A percentile compares a stretch with the other conserved stretches of the same genome.
Conservation (phyloP, 2,888 invertebrate genomes). For the Campoplex capitator region DNA sequence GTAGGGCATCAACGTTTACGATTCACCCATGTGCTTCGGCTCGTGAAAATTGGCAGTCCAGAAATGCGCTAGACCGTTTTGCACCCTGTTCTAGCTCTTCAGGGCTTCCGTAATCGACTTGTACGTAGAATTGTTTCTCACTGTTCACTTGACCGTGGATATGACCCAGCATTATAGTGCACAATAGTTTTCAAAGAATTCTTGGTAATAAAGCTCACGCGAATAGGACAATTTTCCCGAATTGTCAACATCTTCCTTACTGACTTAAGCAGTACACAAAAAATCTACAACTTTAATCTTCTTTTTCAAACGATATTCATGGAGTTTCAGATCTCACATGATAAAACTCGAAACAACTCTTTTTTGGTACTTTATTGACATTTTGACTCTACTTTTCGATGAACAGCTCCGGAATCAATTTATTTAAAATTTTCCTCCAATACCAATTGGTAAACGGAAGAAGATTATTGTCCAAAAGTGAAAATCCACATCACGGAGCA, state of each 20-base stretch:
- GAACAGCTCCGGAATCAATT: neutral
- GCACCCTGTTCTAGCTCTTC: conserved; percentile 13
- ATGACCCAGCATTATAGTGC: neutral
- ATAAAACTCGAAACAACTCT: no score
- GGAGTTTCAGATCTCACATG: no score
- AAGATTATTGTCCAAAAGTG: neutral
- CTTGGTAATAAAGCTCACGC: neutral
- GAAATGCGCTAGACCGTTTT: conserved; percentile 14
- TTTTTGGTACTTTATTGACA: no score
- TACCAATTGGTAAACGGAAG: neutral
- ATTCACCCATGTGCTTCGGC: conserved; percentile 17
- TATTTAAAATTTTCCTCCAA: neutral
- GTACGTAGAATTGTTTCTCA: conserved; percentile 11
- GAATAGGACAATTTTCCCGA: no score
- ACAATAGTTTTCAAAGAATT: neutral
- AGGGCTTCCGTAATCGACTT: conserved; percentile 3
- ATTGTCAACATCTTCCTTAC: no score
- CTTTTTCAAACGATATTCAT: no score
- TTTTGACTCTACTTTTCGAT: neutral
- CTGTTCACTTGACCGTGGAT: neutral
- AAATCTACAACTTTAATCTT: no score
- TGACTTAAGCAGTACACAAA: no score
- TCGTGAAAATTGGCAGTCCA: conserved; percentile 13
- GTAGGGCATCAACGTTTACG: conserved; percentile 23
- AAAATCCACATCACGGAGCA: conserved; percentile 37